phyloP scores from a whole-genome alignment of 2,888 invertebrate species.

The Teleogryllus oceanicus region DNA sequence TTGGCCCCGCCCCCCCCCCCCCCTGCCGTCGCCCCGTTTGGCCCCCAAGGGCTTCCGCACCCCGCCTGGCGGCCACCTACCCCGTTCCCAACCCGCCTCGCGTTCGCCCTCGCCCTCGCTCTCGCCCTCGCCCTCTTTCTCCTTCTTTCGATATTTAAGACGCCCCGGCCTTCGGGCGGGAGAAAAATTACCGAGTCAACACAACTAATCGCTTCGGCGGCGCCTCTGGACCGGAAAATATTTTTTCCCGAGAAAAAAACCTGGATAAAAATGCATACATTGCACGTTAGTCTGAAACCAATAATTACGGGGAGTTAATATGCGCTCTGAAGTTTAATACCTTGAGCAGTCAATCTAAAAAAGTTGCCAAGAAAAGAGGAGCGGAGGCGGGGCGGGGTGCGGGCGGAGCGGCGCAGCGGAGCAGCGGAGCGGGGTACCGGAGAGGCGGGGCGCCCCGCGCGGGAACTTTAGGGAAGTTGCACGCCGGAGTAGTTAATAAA shows the following conservation, averaged over 20 bases:
- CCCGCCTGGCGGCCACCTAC: no score
- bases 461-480: slow-evolving; percentile 35
- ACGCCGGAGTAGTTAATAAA: slow-evolving; percentile 39
- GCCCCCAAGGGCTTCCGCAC: no score
- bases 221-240: slow-evolving; percentile 30
- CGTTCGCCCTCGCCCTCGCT: not conserved
- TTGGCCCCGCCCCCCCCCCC: not conserved
- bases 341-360: slow-evolving; percentile 38
- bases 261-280: slow-evolving; percentile 42
- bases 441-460: slow-evolving; percentile 26
- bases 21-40: not conserved
- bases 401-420: not conserved
- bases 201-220: slow-evolving; percentile 40
- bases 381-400: slow-evolving; percentile 27
- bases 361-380: slow-evolving; percentile 35
- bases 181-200: slow-evolving; percentile 44
- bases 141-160: slow-evolving; percentile 18
- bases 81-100: not conserved
- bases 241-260: not conserved
- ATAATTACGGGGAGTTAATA: slow-evolving; percentile 44
- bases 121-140: not conserved
- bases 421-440: slow-evolving; percentile 28
- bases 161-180: not conserved
- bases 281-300: slow-evolving; percentile 41
- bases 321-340: slow-evolving; percentile 40